phyloP scores from a whole-genome alignment of 2,888 invertebrate species.

The Heteropelma amictum region DNA sequence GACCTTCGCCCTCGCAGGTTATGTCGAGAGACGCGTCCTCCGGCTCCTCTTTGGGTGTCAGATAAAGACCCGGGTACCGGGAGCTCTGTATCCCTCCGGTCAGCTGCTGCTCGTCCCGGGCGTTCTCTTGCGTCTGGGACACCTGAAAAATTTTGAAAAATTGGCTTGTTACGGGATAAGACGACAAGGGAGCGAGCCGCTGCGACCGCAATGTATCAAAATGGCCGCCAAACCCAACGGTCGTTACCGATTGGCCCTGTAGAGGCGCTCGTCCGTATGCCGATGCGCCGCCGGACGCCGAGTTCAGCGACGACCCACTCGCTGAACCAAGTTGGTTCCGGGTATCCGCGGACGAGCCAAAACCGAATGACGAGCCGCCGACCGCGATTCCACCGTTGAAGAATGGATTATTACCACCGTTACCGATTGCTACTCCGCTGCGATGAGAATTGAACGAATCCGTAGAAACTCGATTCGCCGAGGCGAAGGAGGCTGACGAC shows the following conservation, averaged over 20 bases:
- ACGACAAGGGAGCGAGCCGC: no score
- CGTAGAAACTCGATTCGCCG: background rate
- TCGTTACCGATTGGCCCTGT: no score
- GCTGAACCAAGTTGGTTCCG: background rate
- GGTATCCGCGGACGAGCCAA: background rate
- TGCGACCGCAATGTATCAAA: no score
- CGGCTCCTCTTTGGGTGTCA: background rate
- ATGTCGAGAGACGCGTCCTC: slow-evolving; percentile 78
- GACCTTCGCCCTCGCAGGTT: slow-evolving; percentile 81
- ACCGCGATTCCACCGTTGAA: no score
- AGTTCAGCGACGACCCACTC: slow-evolving; percentile 37
- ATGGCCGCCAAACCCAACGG: no score
- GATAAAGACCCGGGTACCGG: slow-evolving; percentile 24
- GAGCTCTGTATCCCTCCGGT: background rate
- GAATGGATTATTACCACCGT: slow-evolving; percentile 61
- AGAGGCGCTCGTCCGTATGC: background rate
- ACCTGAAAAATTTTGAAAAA: no score
- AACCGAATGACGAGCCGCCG: background rate
- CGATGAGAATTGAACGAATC: no score
- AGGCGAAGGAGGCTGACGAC: background rate
- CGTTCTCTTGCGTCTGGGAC: no score
- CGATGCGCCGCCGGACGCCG: background rate
- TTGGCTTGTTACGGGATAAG: no score
- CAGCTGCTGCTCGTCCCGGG: no score
- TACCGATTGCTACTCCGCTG: no score